Evolutionary conservation across 2,888 invertebrate genomes (phyloP), one percentile per base, ranked within the genome.

Genomic region (Xanthostigma xanthostigma): DNA sequence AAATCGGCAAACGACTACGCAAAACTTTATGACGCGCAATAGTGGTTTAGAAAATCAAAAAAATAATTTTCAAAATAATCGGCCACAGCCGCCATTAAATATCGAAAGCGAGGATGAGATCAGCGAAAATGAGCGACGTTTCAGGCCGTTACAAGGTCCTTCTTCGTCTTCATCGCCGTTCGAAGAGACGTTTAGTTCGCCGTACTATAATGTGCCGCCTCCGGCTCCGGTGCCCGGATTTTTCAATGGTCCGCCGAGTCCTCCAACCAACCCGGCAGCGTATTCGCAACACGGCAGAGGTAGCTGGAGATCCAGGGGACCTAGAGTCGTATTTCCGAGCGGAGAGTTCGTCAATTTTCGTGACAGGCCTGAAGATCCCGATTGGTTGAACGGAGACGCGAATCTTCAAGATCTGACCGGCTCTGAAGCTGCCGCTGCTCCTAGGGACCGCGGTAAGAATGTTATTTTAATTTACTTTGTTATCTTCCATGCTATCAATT

Each of bases 361-460:
- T 44, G 68, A 68, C 38, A 54, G 51, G 13, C 59, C 58, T 46
- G 62, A 61, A 10, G 63, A 64, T 36, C 56, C 60, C 2, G 64
- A 64, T 48, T 65, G 62, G 61, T 54, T 66, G 44, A 60, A 60
- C n/a, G 61, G 59, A 12, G 63, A 63, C 52, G 62, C 52, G 13
- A 73, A 71, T 52, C 62, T 81, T 41, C 83, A 83, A 67, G 82
- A 83, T 58, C 66, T 78, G 48, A 43, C 40, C 2, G 72, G 67
- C 9, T 69, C 72, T 10, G 74, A 71, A 9, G 66, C 67, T 2
- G 68, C 66, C 37, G 68, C 71, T 49, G 37, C 36, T 48, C 74
- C 75, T 56, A 71, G 78, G 54, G 81, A 82, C 58, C 73, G 80
- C 72, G 82, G 82, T 81, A 66, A 71, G 78, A 67, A 27, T 27